Percentiles rank a stretch among this genome's conserved stretches.
Evolutionary conservation across 2,888 invertebrate genomes (phyloP).

Genomic region (Mamestra brassicae): DNA sequence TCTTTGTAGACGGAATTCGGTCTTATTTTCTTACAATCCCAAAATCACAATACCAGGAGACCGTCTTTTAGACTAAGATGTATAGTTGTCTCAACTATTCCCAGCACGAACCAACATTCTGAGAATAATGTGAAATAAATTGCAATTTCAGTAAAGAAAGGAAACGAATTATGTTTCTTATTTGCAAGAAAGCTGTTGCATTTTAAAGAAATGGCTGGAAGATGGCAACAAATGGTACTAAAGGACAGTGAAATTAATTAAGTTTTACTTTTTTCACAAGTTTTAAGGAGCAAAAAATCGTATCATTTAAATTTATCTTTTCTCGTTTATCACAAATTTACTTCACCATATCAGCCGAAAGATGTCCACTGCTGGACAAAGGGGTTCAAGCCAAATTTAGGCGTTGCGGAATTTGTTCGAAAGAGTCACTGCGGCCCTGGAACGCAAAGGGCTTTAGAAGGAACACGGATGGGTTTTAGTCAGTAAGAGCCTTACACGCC

Average conservation of each 20-base stretch:
- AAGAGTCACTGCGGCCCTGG: too few species aligned
- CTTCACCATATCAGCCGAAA: too few species aligned
- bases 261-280: too few species aligned
- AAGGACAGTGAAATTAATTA: background rate
- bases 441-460: too few species aligned
- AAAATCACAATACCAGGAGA: background rate
- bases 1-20: background rate
- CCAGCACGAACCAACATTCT: background rate
- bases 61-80: constrained; percentile 4
- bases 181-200: background rate
- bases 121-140: constrained; percentile 29
- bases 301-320: too few species aligned
- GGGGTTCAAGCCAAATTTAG: too few species aligned
- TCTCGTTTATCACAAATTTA: too few species aligned
- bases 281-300: too few species aligned
- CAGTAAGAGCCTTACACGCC: too few species aligned
- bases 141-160: constrained; percentile 21
- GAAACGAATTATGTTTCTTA: background rate
- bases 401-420: too few species aligned
- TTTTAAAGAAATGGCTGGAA: background rate
- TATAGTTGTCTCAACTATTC: background rate
- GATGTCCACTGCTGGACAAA: too few species aligned
- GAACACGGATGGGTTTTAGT: too few species aligned
- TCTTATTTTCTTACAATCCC: constrained; percentile 12
- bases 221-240: background rate